Conservation (phyloP, 2,113 vertebrate genomes). For the Lophura nycthemera region DNA sequence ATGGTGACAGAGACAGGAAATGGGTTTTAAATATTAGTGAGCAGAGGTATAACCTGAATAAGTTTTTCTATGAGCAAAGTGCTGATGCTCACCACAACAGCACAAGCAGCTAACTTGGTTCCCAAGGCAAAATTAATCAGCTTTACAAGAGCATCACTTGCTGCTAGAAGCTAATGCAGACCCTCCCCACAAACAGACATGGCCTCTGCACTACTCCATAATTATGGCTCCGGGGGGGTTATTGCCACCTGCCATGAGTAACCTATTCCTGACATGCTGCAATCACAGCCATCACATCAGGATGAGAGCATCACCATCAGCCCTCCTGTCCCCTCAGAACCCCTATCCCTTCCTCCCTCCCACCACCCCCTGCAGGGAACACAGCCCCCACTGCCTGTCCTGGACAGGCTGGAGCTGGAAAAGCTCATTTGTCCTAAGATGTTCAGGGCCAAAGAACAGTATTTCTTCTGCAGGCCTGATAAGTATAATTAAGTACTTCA, state of each 20-base stretch:
- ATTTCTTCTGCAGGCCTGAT: neutral
- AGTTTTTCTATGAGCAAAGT: neutral
- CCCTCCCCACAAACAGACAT: neutral
- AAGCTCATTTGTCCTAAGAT: neutral
- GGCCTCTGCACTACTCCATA: neutral
- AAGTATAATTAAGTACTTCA: slow-evolving; percentile 53
- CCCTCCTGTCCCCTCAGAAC: neutral
- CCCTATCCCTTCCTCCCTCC: neutral
- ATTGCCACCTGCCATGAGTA: neutral
- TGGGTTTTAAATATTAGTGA: accelerated
- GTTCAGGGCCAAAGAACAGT: neutral
- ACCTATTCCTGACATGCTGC: neutral
- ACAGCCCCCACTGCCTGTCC: accelerated
- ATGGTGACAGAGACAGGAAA: neutral
- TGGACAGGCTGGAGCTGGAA: neutral
- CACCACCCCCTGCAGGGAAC: neutral
- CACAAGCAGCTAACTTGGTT: neutral
- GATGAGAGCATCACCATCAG: neutral
- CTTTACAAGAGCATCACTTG: neutral
- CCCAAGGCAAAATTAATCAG: neutral
- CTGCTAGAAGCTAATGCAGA: neutral
- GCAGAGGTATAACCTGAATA: neutral
- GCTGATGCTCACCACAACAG: neutral
- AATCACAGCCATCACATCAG: neutral
- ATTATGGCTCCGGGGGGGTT: neutral